A percentile compares a stretch with the other conserved stretches of the same genome.
These are phyloP conservation scores for Jacana jacana DNA, from an alignment of 2,113 vertebrate species.

Conservation along the genomic window DNA sequence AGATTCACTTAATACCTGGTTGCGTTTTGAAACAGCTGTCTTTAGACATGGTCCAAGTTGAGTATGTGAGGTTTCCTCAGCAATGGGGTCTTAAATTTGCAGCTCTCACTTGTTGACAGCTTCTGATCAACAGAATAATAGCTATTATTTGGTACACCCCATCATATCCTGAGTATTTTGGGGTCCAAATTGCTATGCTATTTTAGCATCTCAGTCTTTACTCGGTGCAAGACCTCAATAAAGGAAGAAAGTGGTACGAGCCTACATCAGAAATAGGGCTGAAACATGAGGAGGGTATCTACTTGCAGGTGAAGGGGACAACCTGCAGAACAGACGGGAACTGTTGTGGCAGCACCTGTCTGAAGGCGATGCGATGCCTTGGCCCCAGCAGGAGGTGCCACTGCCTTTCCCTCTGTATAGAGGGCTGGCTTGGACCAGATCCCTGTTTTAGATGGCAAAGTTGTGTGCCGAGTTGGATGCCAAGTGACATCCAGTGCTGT, in stretches of 20 bases:
- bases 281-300: rapidly evolving
- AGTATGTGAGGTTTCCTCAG: neutral
- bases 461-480: neutral
- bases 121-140: neutral
- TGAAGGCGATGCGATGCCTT: neutral
- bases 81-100: neutral
- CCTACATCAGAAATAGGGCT: neutral
- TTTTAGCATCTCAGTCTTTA: neutral
- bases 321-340: neutral
- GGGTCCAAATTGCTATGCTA: neutral
- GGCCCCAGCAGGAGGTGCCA: neutral
- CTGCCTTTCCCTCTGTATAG: rapidly evolving
- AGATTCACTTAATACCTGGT: neutral
- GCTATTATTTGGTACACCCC: neutral
- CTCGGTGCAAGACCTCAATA: neutral
- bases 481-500: neutral
- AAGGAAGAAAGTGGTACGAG: neutral
- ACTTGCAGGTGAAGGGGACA: neutral
- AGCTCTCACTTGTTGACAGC: neutral
- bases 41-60: neutral
- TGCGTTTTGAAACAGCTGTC: neutral
- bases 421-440: neutral
- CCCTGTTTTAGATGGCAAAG: neutral
- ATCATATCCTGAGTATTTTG: neutral
- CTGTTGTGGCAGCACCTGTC: neutral